These are phyloP conservation scores for Mohoua ochrocephala DNA, from an alignment of 2,113 vertebrate species.

Conservation along the genomic window DNA sequence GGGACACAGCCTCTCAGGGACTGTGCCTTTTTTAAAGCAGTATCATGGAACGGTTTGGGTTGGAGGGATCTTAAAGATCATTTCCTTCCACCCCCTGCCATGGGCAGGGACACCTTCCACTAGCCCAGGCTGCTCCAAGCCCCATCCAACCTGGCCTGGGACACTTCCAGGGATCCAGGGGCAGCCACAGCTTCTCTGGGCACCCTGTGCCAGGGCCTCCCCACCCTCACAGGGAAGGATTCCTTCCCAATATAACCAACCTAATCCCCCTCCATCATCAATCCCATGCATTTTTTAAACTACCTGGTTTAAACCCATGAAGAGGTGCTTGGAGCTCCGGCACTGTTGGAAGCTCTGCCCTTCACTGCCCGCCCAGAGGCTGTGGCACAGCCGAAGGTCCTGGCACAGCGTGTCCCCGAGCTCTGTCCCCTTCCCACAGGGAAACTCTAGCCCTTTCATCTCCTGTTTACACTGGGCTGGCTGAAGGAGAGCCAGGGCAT, in stretches of 20 bases:
- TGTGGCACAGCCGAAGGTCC: fast-evolving
- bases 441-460: background rate
- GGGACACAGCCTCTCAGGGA: fast-evolving
- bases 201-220: background rate
- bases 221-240: background rate
- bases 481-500: background rate
- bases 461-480: background rate
- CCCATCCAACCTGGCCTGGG: fast-evolving
- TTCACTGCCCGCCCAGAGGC: background rate
- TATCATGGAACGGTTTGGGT: background rate
- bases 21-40: background rate
- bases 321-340: fast-evolving
- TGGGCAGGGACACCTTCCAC: background rate
- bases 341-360: background rate
- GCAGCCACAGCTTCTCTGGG: background rate
- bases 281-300: background rate
- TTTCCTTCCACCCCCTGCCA: background rate
- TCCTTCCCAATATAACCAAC: background rate
- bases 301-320: background rate
- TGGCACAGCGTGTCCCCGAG: background rate
- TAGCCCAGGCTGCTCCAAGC: fast-evolving
- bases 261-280: background rate
- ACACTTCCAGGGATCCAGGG: background rate
- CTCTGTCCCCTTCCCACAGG: background rate
- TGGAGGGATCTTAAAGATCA: background rate